These are phyloP conservation scores for Drosophila repletoides DNA, from an alignment of 1,140 invertebrate genomes.

Conservation along the genomic window DNA sequence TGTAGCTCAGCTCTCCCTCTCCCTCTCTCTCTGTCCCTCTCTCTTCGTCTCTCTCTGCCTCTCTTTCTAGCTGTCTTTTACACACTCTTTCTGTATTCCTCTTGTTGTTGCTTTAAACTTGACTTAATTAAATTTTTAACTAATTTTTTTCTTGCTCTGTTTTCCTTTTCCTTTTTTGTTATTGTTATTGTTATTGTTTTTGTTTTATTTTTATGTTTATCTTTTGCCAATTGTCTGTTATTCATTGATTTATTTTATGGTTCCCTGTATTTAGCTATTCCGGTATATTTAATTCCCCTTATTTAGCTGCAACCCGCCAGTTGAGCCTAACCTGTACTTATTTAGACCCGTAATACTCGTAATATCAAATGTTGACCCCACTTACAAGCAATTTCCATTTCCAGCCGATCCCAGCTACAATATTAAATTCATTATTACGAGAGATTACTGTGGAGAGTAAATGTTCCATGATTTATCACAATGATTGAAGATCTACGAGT, in stretches of 20 bases:
- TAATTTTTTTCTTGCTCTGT: slow-evolving; percentile 20
- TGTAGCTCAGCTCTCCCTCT: neutral
- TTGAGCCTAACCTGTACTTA: neutral
- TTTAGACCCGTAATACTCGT: too few species aligned
- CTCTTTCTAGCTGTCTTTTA: neutral
- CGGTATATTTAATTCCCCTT: neutral
- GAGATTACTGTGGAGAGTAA: too few species aligned
- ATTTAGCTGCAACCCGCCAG: neutral
- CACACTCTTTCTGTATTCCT: neutral
- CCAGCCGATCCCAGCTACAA: neutral
- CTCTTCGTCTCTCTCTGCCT: neutral
- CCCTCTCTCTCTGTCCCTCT: neutral
- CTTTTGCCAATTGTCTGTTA: slow-evolving; percentile 47
- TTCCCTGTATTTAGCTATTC: neutral
- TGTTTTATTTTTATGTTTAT: slow-evolving; percentile 57
- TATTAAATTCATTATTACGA: too few species aligned
- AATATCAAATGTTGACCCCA: slow-evolving; percentile 9
- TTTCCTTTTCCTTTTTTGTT: slow-evolving; percentile 65
- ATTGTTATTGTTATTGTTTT: slow-evolving; percentile 34
- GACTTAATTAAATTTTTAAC: slow-evolving; percentile 72
- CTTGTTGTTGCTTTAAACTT: slow-evolving; percentile 65
- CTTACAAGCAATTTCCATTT: slow-evolving; percentile 1
- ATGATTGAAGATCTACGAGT: neutral
- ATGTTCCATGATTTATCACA: too few species aligned
- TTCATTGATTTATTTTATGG: slow-evolving; percentile 61